Base-by-base conservation (phyloP, 2,113 vertebrate genomes). In the Nibea albiflora region DNA sequence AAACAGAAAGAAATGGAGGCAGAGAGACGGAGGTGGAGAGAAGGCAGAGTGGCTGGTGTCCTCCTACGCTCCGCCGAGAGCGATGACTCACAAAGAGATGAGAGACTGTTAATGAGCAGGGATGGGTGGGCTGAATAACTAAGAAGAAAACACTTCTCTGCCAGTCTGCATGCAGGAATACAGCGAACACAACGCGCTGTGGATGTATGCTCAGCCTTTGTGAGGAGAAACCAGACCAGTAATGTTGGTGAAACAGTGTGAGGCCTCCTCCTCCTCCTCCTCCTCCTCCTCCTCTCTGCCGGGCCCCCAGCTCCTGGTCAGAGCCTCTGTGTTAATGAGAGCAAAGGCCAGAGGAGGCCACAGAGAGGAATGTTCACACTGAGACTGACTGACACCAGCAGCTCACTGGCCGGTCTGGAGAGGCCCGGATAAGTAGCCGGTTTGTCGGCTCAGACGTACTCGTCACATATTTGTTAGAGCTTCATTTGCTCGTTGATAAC, bases 331-430 rank as follows among this genome's bases (percentile, higher is more conserved):
- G 81, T 81, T 90, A 88, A 89, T 90, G 89, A 88, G 86, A 85
- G 84, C 82, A 88, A 77, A 87, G 89, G 86, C 50, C 81, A 84
- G 60, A 53, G 77, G 87, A 35, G 86, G 84, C 66, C 73, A 63
- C 12, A 22, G 11, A 56, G 68, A 83, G 79, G 89, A 92, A 92
- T 90, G 90, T 83, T 86, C 90, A 90, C 65, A 78, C 35, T 24
- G 66, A 81, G 61, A 49, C 24, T 3, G 82, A 72, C 47, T 24
- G 81, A 83, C 76, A 52, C 16, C 63, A 11, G 71, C 63, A 11
- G 72, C 80, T 71, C 7, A 56, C 71, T 7, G 28, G 44, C n/a
- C n/a, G n/a, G 57, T 7, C 65, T 49, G 31, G 4, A 22, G 26
- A 52, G 42, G 58, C 72, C 47, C 12, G 1, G 24, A 17, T n/a